These are phyloP conservation scores for Agrochola lychnidis DNA, from an alignment of 2,888 invertebrate species.

Conservation along the genomic window DNA sequence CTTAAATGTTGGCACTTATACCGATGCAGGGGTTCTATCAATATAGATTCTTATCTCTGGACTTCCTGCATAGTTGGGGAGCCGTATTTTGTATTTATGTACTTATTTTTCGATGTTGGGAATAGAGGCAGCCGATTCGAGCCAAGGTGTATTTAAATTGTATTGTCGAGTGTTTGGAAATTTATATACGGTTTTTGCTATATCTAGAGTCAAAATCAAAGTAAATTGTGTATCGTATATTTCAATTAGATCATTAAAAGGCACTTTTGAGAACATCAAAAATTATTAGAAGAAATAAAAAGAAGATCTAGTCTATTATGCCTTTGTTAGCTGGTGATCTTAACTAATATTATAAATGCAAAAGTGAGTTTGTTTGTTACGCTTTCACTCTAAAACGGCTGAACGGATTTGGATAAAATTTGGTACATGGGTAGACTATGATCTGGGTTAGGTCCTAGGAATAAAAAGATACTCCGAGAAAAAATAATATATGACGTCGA, in stretches of 20 bases:
- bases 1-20: constrained; percentile 63
- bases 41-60: constrained; percentile 67
- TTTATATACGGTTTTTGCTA: background rate
- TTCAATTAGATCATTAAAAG: background rate
- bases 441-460: too few relatives aligned
- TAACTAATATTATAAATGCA: too few relatives aligned
- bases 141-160: constrained; percentile 17
- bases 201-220: background rate
- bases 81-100: constrained; percentile 53
- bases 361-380: too few relatives aligned
- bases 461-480: too few relatives aligned
- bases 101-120: constrained; percentile 34
- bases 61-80: constrained; percentile 53
- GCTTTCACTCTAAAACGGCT: too few relatives aligned
- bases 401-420: too few relatives aligned
- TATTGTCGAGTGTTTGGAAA: background rate
- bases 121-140: constrained; percentile 7
- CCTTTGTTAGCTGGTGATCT: background rate
- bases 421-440: too few relatives aligned
- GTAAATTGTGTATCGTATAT: background rate
- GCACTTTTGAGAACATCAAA: background rate
- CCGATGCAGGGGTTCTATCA: constrained; percentile 55
- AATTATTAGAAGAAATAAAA: background rate
- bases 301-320: background rate
- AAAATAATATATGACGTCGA: background rate